Percentiles rank a stretch among this genome's conserved stretches.
These are phyloP conservation scores for Pyrrhia umbra DNA, from an alignment of 2,888 invertebrate species.

Conservation along the genomic window DNA sequence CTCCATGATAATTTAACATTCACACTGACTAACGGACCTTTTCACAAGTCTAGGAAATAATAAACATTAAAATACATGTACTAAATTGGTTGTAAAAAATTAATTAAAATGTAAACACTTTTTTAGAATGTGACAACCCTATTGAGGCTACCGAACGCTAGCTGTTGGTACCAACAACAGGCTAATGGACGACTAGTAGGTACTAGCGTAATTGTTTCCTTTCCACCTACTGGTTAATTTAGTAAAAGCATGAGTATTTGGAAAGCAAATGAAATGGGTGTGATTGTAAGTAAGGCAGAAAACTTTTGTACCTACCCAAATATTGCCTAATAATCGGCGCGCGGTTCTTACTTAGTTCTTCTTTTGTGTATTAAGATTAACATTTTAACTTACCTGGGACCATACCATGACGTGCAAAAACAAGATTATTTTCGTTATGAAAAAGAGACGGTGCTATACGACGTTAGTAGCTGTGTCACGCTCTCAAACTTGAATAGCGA, in stretches of 20 bases:
- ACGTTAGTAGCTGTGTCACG: too few species aligned
- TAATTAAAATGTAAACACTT: not conserved
- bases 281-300: not conserved
- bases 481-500: too few species aligned
- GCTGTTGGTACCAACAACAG: conserved; percentile 32
- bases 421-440: too few species aligned
- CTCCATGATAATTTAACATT: conserved; percentile 23
- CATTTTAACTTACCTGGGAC: too few species aligned
- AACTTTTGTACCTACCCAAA: not conserved
- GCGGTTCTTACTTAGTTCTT: too few species aligned
- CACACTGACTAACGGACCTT: conserved; percentile 4
- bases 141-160: not conserved
- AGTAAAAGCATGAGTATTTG: conserved; percentile 22
- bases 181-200: conserved; percentile 45
- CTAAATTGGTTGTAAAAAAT: not conserved
- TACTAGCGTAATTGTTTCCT: conserved; percentile 48
- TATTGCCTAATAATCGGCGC: not conserved
- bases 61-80: not conserved
- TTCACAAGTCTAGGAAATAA: conserved; percentile 12
- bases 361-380: too few species aligned
- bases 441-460: too few species aligned
- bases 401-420: too few species aligned
- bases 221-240: conserved; percentile 11
- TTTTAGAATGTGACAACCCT: conserved; percentile 31
- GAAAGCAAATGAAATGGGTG: conserved; percentile 27